These are phyloP conservation scores for Drosophila repletoides DNA, from an alignment of 1,140 invertebrate genomes.

Conservation along the genomic window DNA sequence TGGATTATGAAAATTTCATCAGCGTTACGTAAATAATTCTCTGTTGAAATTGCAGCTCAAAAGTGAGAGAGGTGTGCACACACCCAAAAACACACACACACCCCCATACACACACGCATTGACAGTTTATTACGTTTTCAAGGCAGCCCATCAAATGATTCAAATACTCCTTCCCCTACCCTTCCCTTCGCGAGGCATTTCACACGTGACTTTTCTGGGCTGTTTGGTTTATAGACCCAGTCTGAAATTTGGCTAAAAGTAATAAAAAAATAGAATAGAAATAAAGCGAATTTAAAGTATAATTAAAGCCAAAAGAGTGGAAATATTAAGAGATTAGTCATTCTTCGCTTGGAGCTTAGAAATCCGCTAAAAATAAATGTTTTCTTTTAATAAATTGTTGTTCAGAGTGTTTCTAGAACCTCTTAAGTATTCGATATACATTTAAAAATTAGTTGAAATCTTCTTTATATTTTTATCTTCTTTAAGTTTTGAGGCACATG, in stretches of 20 bases:
- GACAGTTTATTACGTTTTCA: conserved; percentile 68
- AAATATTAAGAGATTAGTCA: too few species aligned
- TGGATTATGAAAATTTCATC: conserved; percentile 68
- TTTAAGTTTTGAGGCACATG: too few species aligned
- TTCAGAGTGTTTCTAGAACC: too few species aligned
- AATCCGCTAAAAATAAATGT: too few species aligned
- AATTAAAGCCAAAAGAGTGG: not conserved
- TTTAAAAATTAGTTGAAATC: too few species aligned
- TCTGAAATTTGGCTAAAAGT: not conserved
- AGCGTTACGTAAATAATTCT: conserved; percentile 67
- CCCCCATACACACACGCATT: conserved; percentile 17
- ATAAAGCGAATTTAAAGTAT: not conserved
- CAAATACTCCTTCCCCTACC: conserved; percentile 30
- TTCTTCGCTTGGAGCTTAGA: too few species aligned
- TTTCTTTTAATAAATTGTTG: too few species aligned
- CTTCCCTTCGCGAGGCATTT: not conserved
- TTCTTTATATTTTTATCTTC: too few species aligned
- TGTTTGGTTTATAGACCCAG: not conserved
- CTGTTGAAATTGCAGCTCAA: conserved; percentile 58
- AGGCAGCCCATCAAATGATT: conserved; percentile 65
- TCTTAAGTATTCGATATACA: too few species aligned
- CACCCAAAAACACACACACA: conserved; percentile 1
- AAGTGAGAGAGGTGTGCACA: conserved; percentile 35
- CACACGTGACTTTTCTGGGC: conserved; percentile 21
- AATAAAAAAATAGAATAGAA: conserved; percentile 11